phyloP scores from a whole-genome alignment of 1,140 invertebrate genomes.

The Armadillidium nasatum region DNA sequence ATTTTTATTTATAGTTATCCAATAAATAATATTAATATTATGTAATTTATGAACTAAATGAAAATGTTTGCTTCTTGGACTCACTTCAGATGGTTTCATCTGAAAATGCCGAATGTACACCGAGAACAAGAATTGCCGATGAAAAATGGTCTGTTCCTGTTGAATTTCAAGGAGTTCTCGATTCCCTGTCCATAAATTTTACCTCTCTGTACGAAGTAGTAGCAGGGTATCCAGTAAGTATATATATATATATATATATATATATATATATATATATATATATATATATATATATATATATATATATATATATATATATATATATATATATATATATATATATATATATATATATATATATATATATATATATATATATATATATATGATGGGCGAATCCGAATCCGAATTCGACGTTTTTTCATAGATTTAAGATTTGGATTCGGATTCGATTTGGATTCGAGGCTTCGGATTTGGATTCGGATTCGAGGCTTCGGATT shows the following conservation, averaged over 20 bases:
- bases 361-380: slow-evolving; percentile 20
- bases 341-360: slow-evolving; percentile 17
- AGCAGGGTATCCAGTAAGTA: neutral
- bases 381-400: too few relatives aligned
- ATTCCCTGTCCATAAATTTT: neutral
- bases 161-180: neutral
- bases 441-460: too few relatives aligned
- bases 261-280: slow-evolving; percentile 20
- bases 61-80: neutral
- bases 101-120: neutral
- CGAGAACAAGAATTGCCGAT: neutral
- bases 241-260: slow-evolving; percentile 11
- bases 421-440: too few relatives aligned
- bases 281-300: slow-evolving; percentile 12
- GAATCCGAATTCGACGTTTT: too few relatives aligned
- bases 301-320: slow-evolving; percentile 22
- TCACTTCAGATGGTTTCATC: neutral
- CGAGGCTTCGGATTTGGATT: too few relatives aligned
- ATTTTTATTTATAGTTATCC: too few relatives aligned
- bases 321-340: slow-evolving; percentile 16
- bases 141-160: neutral
- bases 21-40: too few relatives aligned
- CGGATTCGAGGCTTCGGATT: too few relatives aligned
- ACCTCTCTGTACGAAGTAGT: neutral
- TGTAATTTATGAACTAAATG: too few relatives aligned